Evolutionary conservation across 2,888 invertebrate genomes (phyloP).

Genomic region (Thecophora atra): DNA sequence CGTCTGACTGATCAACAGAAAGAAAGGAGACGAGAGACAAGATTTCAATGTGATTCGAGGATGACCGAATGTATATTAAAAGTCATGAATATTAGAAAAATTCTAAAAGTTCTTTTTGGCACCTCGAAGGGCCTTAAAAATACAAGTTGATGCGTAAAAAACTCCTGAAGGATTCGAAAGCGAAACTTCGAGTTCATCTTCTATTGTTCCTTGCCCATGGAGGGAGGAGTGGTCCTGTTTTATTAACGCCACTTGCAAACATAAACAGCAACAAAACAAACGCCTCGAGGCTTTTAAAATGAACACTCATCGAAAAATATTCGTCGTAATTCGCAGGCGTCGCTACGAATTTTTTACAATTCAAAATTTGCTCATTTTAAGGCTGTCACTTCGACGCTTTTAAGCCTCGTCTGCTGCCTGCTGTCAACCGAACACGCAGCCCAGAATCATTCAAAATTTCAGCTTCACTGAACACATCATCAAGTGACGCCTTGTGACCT

Average conservation of each 20-base stretch:
- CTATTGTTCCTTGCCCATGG: too few relatives aligned
- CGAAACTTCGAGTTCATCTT: too few relatives aligned
- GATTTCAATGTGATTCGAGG: not conserved
- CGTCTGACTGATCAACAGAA: not conserved
- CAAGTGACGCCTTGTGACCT: conserved; percentile 14
- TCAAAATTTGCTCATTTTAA: conserved; percentile 29
- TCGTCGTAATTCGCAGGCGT: not conserved
- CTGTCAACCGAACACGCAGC: conserved; percentile 1
- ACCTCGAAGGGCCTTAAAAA: too few relatives aligned
- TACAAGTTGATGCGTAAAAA: too few relatives aligned
- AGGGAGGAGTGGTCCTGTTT: conserved; percentile 1
- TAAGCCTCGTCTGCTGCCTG: conserved; percentile 5
- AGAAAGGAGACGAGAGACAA: conserved; percentile 6
- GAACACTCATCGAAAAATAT: not conserved
- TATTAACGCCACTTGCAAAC: conserved; percentile 23
- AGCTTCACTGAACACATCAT: conserved; percentile 51
- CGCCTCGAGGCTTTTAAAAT: conserved; percentile 3
- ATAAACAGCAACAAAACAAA: conserved; percentile 17
- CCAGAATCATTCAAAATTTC: conserved; percentile 48
- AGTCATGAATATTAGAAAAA: not conserved
- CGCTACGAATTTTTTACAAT: conserved; percentile 21
- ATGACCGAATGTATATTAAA: not conserved
- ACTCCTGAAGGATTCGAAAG: not conserved
- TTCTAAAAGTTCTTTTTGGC: too few relatives aligned
- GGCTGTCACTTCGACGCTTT: conserved; percentile 33